Conservation (phyloP, 2,113 vertebrate genomes). For the Ellobius talpinus region DNA sequence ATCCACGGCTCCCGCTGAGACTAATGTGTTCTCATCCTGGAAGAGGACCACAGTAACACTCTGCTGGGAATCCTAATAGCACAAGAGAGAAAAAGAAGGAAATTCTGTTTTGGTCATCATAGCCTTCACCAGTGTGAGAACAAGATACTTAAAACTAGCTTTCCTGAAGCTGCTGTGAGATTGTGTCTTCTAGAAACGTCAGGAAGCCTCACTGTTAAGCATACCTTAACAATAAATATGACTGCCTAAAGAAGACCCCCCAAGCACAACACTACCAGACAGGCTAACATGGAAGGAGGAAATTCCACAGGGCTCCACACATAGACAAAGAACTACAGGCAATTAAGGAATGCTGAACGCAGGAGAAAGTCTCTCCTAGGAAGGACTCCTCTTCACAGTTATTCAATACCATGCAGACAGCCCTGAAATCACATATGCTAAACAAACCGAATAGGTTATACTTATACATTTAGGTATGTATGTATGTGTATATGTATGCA, state of each 20-base stretch:
- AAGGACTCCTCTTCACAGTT: background rate
- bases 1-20: constrained; percentile 98
- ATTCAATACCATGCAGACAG: background rate
- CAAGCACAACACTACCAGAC: background rate
- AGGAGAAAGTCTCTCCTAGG: background rate
- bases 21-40: constrained; percentile 93
- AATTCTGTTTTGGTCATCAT: background rate
- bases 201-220: background rate
- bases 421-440: background rate
- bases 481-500: background rate
- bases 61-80: constrained; percentile 94
- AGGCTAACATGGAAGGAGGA: background rate
- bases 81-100: constrained; percentile 48
- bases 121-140: constrained; percentile 28
- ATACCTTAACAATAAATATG: background rate
- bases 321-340: background rate
- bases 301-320: background rate
- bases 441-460: background rate
- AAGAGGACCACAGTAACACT: constrained; percentile 98
- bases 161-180: background rate
- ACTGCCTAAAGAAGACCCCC: background rate
- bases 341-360: background rate
- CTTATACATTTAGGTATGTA: background rate
- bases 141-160: background rate
- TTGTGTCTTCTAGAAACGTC: background rate